Evolutionary conservation across 2,113 vertebrate species (phyloP).

Genomic region (Chamaea fasciata): DNA sequence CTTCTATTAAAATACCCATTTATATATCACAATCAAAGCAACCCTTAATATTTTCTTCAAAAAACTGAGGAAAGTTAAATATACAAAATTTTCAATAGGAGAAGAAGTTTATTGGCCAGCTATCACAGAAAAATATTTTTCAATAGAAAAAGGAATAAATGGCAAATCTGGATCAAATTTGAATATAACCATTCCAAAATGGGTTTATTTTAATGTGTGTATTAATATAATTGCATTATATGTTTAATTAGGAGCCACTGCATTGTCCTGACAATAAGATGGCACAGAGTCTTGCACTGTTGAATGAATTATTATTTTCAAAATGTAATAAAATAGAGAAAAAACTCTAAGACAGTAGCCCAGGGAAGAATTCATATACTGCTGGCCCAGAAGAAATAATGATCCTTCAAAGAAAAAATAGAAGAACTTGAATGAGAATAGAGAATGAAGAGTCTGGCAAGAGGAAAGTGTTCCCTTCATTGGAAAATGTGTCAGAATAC

Average conservation of each 20-base stretch:
- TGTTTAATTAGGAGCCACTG: background rate
- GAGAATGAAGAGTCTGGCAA: background rate
- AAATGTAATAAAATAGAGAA: background rate
- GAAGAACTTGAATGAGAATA: background rate
- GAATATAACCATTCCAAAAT: background rate
- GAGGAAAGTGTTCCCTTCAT: background rate
- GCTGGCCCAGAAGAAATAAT: background rate
- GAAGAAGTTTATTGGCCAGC: background rate
- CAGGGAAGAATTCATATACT: background rate
- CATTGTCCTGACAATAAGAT: background rate
- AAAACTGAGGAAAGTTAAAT: background rate
- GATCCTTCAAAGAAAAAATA: background rate
- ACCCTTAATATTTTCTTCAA: background rate
- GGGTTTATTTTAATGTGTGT: background rate
- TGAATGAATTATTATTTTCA: background rate
- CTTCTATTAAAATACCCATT: background rate
- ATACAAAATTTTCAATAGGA: background rate
- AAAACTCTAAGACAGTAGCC: background rate
- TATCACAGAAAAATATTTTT: background rate
- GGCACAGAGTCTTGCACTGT: background rate
- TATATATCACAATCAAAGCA: background rate
- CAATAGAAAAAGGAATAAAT: background rate
- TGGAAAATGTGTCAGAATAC: background rate
- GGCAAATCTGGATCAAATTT: background rate
- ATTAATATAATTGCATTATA: background rate